Base-by-base conservation (phyloP, 2,888 invertebrate species). In the Tiliacea citrago region DNA sequence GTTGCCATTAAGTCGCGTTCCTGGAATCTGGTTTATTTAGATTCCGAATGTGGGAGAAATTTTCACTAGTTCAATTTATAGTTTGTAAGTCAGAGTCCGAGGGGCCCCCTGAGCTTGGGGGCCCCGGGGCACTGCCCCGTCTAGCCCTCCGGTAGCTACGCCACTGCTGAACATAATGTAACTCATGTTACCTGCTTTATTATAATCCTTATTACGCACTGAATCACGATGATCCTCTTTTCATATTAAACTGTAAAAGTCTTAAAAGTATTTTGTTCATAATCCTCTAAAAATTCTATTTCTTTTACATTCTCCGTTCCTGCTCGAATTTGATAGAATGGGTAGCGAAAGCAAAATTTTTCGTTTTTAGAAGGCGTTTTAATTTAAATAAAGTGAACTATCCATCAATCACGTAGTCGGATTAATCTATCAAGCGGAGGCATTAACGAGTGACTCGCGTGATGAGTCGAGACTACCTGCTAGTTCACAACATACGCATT, bases 361-460 rank as follows among this genome's bases (percentile, higher is more conserved):
- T 21, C 16, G n/a, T 42, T 67, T 67, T 60, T 69, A 58, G 21
- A 35, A 65, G 58, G 42, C 10, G 6, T 51, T 82, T 73, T 63
- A 82, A 73, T 77, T 75, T 76, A 85, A 78, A 77, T 60, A 79
- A 63, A 81, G 74, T 73, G 61, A 81, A 66, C 72, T 68, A 77
- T 55, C 71, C 75, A 82, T 83, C 68, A 86, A 85, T 78, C 75
- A 86, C 57, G 57, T 45, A 65, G 45, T 67, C 21, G 35, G 77
- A 79, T 79, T 70, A 73, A 86, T 86, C 77, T 72, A 86, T 83
- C 81, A 77, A 69, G 55, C 60, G 53, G 66, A 66, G 68, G 74
- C 62, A 65, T 62, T 86, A 86, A 86, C 83, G 87, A 86, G 78
- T 81, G 78, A 58, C 24, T 84, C 75, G 80, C 83, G 83, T 86